Percentiles rank a stretch among this genome's conserved stretches.
phyloP scores from a whole-genome alignment of 1,140 invertebrate species.

The Drosophila melanica region DNA sequence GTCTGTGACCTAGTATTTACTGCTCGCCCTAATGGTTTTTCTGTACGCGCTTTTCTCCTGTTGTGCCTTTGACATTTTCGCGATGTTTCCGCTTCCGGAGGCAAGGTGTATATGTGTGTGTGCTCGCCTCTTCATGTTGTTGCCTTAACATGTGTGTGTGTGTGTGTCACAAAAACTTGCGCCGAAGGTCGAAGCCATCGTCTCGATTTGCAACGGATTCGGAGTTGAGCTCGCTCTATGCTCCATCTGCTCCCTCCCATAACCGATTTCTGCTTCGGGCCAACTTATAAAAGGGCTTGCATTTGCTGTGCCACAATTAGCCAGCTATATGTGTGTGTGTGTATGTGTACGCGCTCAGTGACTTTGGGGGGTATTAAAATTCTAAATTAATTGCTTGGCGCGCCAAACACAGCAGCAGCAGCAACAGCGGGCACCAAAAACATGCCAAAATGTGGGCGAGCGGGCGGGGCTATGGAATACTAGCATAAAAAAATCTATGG shows the following conservation, averaged over 20 bases:
- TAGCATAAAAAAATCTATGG: conserved; percentile 48
- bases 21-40: conserved; percentile 67
- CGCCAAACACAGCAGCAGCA: conserved; percentile 40
- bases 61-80: conserved; percentile 72
- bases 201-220: conserved; percentile 50
- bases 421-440: conserved; percentile 22
- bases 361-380: conserved; percentile 77
- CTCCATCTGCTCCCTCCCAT: neutral
- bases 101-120: conserved; percentile 54
- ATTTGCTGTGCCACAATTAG: conserved; percentile 42
- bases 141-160: conserved; percentile 12
- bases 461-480: neutral
- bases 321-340: neutral
- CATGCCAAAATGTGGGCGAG: conserved; percentile 10
- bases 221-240: neutral
- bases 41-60: conserved; percentile 36
- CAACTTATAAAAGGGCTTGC: conserved; percentile 31
- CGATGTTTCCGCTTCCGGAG: conserved; percentile 69
- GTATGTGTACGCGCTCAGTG: conserved; percentile 44
- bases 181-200: conserved; percentile 31
- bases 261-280: neutral
- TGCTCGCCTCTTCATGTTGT: conserved; percentile 25
- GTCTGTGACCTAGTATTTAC: conserved; percentile 65
- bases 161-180: conserved; percentile 42
- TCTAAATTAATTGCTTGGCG: conserved; percentile 75